Conservation (phyloP, 2,797 vertebrate species). For the Smutsia temminckii region DNA sequence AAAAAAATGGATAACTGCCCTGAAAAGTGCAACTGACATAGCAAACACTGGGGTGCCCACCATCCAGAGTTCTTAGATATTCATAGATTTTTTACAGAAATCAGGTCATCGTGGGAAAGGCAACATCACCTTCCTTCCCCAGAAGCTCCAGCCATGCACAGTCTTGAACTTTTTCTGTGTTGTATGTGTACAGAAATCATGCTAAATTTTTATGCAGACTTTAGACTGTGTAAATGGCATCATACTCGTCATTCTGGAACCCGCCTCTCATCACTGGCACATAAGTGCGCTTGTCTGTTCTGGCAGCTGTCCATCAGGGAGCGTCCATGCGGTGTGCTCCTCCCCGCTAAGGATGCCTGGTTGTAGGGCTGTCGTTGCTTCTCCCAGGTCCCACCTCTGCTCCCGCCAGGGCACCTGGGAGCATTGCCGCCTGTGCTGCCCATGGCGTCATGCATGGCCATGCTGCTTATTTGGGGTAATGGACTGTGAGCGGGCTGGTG, state of each 20-base stretch:
- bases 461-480: neutral
- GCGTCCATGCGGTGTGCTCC: fast-evolving
- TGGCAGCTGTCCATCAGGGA: neutral
- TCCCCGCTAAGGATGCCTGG: neutral
- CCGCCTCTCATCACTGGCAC: fast-evolving
- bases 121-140: fast-evolving
- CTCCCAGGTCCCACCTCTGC: neutral
- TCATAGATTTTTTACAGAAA: neutral
- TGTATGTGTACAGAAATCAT: fast-evolving
- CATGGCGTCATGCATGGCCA: neutral
- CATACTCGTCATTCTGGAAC: fast-evolving
- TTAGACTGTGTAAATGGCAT: neutral
- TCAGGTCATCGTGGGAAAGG: fast-evolving
- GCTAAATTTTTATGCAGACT: neutral
- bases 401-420: neutral
- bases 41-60: fast-evolving
- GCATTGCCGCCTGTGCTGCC: too few species aligned
- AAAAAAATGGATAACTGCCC: neutral
- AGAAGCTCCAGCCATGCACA: neutral
- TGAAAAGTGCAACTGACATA: neutral
- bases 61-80: neutral
- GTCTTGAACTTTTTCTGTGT: neutral
- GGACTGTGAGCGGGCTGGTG: fast-evolving
- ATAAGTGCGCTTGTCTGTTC: fast-evolving
- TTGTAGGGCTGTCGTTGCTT: too few species aligned